These are phyloP conservation scores for Melinaea menophilus DNA, from an alignment of 2,888 invertebrate species.

Conservation along the genomic window DNA sequence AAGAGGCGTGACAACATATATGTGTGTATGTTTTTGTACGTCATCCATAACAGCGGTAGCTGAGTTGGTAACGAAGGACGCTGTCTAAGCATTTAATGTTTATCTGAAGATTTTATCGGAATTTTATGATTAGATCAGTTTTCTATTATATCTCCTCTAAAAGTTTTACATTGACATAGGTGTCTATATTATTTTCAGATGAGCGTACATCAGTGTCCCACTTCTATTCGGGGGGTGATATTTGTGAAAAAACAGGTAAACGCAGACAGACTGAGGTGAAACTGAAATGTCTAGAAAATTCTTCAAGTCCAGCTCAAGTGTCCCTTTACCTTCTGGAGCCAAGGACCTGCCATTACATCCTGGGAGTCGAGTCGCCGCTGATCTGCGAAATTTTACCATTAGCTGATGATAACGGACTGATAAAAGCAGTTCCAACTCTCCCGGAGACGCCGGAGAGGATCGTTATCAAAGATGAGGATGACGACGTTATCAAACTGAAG, in stretches of 20 bases:
- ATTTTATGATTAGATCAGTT: not conserved
- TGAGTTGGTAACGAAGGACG: not conserved
- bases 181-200: conserved; percentile 41
- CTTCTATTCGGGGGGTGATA: conserved; percentile 90
- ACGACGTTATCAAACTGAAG: conserved; percentile 38
- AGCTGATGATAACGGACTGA: conserved; percentile 89
- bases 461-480: conserved; percentile 40
- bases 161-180: no score
- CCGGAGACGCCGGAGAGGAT: conserved; percentile 18
- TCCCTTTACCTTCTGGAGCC: conserved; percentile 94
- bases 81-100: not conserved
- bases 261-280: conserved; percentile 91
- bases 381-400: conserved; percentile 90
- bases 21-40: not conserved
- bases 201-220: conserved; percentile 87
- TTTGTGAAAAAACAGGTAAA: conserved; percentile 90
- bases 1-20: no score
- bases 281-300: conserved; percentile 85
- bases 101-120: no score
- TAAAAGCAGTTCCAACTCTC: conserved; percentile 45
- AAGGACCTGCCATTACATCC: conserved; percentile 93
- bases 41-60: not conserved
- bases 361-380: conserved; percentile 95
- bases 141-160: not conserved
- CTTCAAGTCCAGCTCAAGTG: conserved; percentile 87